Evolutionary conservation across 2,888 invertebrate genomes (phyloP), one percentile per base, ranked within the genome.

Genomic region (Patella caerulea): DNA sequence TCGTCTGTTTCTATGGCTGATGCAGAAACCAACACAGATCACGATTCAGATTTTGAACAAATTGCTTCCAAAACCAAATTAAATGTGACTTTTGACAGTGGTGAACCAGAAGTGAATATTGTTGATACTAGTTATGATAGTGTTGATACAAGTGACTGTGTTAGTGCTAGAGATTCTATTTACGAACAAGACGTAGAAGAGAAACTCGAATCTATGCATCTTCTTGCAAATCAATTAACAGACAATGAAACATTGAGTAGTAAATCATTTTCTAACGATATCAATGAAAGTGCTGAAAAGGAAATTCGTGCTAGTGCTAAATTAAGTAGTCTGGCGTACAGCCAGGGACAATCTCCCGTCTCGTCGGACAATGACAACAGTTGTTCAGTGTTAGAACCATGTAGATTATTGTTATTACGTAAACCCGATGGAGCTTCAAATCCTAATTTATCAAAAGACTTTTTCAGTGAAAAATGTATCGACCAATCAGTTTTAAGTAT

Each of bases 371-470:
- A 80, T 71, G 77, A 81, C 45, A 77, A 79, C 52, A 79, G 75
- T 29, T 75, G 81, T 65, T 74, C 79, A 70, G 76, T 79, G 9
- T 72, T 79, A n/a, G 83, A 82, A 53, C 74, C 83, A 15, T 75
- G 78, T 52, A 74, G 71, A 52, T 80, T 79, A n/a, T 72, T 83
- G 54, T 74, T 88, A 71, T 85, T 85, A 34, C 79, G 89, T 70
- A 88, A 86, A 92, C 97, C 97, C 7, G 97, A 97, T 88, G 97
- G 97, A 72, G 97, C 97, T 74, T 97, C 97, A 45, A 97, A 97
- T 93, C 97, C 97, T 24, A 96, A 97, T 93, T 93, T 97, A 86
- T 82, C 83, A 19, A 84, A 84, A 81, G 86, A 86, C 80, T 80
- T 82, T 59, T 84, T 80, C 29, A 69, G 77, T 15, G 75, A 80